phyloP scores from a whole-genome alignment of 1,140 invertebrate species.

The Nautilus pompilius region DNA sequence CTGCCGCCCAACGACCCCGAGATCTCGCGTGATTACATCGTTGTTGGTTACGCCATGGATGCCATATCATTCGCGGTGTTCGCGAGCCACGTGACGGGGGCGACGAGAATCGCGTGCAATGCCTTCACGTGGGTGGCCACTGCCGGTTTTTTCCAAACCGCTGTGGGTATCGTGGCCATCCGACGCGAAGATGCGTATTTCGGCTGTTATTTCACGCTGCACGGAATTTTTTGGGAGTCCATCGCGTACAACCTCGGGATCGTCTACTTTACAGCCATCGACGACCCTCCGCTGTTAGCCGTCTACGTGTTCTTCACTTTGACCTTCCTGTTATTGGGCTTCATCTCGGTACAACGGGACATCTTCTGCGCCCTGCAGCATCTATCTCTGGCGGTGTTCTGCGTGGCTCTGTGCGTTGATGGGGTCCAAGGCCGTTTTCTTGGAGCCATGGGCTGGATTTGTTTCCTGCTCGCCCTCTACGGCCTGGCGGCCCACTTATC shows the following conservation, averaged over 20 bases:
- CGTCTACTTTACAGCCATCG: slow-evolving; percentile 8
- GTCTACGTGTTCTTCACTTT: slow-evolving; percentile 23
- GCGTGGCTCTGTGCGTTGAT: slow-evolving; percentile 22
- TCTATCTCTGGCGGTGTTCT: slow-evolving; percentile 22
- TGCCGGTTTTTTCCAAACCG: slow-evolving; percentile 25
- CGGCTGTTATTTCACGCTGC: slow-evolving; percentile 21
- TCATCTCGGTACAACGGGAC: slow-evolving; percentile 23
- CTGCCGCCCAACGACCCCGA: neutral
- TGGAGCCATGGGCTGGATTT: slow-evolving; percentile 28
- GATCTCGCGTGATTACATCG: slow-evolving; percentile 21
- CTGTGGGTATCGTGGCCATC: slow-evolving; percentile 21
- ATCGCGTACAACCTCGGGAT: slow-evolving; percentile 21
- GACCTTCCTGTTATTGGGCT: slow-evolving; percentile 15
- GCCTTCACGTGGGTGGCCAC: slow-evolving; percentile 28
- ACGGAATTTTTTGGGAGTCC: slow-evolving; percentile 29
- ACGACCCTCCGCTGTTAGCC: slow-evolving; percentile 15
- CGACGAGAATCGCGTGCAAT: slow-evolving; percentile 9
- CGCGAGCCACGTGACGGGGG: slow-evolving; percentile 22
- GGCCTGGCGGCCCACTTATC: slow-evolving; percentile 24
- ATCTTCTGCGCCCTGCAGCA: slow-evolving; percentile 26
- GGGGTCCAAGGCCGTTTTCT: slow-evolving; percentile 18
- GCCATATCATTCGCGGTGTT: slow-evolving; percentile 24
- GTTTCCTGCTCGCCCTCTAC: slow-evolving; percentile 32
- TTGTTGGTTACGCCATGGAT: slow-evolving; percentile 28
- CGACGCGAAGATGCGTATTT: slow-evolving; percentile 17